Evolutionary conservation across 1,140 invertebrate genomes (phyloP), one percentile per base, ranked within the genome.

Genomic region (Listronotus oregonensis): DNA sequence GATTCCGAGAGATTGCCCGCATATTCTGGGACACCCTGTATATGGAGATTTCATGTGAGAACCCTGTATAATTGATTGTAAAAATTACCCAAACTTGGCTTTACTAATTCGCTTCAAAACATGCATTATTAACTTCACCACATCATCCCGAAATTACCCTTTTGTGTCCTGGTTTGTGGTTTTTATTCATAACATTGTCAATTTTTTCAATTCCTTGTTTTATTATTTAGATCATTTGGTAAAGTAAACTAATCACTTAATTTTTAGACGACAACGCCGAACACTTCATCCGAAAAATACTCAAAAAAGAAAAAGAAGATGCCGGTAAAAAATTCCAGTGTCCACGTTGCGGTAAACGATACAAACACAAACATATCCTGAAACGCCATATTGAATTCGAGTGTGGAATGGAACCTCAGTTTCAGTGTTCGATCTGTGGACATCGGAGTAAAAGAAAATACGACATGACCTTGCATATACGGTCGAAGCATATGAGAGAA

Each of bases 291-390:
- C 40, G 57, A n/a, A 50, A 58, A 37, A 32, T 58, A 12, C 56
- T 58, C n/a, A 37, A 34, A 18, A 40, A 49, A 39, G 44, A 39
- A n/a, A 42, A 3, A 37, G 31, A 55, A 0, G 42, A 55, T 1
- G 12, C n/a, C 6, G 46, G 17, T 1, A 63, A 55, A 17, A 63
- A 60, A 18, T 73, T 64, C 68, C 73, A 76, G 6, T 90, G 89
- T 73, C 79, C 81, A 52, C 81, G 82, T 47, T 90, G 88, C 71
- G 84, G 84, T n/a, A 87, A 88, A 73, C 80, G 81, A 18, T 90
- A 90, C 77, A 85, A 82, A 70, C 83, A 85, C 32, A 79, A 80
- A 15, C 86, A 85, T 43, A 85, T 85, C 7, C 75, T 87, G 12
- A 79, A 81, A 61, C 80, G 84, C 15, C 88, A 89, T 72, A 77